Evolutionary conservation across 2,113 vertebrate species (phyloP).

Genomic region (Nothoprocta perdicaria): DNA sequence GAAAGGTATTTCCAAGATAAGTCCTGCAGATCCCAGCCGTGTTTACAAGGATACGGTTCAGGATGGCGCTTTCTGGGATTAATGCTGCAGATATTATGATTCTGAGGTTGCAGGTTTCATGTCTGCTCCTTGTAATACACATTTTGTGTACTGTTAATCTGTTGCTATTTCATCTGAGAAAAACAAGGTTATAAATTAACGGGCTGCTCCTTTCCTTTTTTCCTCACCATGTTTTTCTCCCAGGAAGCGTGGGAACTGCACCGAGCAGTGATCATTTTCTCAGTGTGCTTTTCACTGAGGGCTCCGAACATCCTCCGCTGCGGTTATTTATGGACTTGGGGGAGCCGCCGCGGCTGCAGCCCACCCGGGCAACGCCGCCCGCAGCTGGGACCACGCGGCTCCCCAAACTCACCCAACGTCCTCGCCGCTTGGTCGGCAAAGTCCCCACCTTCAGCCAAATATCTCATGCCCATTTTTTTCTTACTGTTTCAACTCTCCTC

Average conservation of each 20-base stretch:
- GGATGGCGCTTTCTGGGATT: rapidly evolving
- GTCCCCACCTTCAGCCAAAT: background rate
- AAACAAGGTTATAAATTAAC: background rate
- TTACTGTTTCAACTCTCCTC: background rate
- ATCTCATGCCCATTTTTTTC: rapidly evolving
- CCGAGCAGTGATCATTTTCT: background rate
- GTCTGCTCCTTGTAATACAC: background rate
- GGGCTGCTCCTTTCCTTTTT: rapidly evolving
- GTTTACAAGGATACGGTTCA: rapidly evolving
- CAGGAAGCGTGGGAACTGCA: background rate
- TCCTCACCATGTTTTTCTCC: background rate
- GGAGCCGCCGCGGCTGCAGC: background rate
- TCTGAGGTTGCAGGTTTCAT: rapidly evolving
- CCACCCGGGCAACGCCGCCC: background rate
- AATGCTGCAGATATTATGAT: background rate
- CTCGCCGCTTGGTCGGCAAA: background rate
- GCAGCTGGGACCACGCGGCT: no score
- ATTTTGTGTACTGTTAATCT: background rate
- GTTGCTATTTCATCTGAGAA: background rate
- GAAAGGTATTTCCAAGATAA: background rate
- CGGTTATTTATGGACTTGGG: background rate
- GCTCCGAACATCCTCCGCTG: background rate
- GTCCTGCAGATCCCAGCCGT: rapidly evolving
- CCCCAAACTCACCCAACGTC: background rate
- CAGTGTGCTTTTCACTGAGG: background rate